Conservation (phyloP, 2,888 invertebrate genomes). For the Heterodera filipjevi region DNA sequence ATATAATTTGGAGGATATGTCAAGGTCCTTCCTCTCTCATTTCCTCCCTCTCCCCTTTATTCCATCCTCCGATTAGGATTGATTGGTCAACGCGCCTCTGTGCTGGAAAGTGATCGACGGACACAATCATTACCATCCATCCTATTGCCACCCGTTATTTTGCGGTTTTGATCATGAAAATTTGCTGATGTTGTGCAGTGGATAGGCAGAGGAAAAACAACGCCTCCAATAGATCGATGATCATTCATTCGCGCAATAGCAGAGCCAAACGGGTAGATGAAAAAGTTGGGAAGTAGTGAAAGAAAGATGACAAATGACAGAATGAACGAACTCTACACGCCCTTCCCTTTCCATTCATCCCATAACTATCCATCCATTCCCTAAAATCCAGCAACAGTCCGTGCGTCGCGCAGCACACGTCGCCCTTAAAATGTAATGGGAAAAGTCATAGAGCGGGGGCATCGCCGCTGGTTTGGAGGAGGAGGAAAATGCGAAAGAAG, state of each 20-base stretch:
- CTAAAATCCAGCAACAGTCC: no score
- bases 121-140: not conserved
- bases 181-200: no score
- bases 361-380: no score
- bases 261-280: not conserved
- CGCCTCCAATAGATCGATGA: not conserved
- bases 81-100: not conserved
- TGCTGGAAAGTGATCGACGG: not conserved
- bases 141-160: no score
- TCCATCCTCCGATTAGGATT: not conserved
- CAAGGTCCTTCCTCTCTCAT: not conserved
- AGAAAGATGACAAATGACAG: not conserved
- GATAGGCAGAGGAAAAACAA: not conserved
- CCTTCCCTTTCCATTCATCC: not conserved
- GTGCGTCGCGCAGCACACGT: not conserved
- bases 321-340: not conserved
- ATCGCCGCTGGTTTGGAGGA: no score
- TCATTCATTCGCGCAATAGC: not conserved
- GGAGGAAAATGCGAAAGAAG: not conserved
- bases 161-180: no score
- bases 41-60: not conserved
- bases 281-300: not conserved
- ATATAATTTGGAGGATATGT: not conserved
- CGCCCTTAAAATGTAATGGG: not conserved
- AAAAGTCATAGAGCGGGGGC: no score